phyloP scores from a whole-genome alignment of 2,888 invertebrate genomes.

The Sipha maydis region DNA sequence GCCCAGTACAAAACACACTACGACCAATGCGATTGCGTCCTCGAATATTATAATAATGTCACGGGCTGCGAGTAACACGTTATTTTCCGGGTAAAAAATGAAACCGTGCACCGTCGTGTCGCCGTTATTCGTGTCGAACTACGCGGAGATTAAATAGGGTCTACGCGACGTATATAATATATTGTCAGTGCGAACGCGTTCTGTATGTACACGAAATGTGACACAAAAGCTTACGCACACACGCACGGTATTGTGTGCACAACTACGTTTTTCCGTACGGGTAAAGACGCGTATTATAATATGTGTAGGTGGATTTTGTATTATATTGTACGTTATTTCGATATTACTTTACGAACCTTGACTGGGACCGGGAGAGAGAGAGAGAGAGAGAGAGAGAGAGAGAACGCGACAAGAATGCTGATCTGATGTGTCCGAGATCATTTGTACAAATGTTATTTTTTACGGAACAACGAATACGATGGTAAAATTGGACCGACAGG shows the following conservation, averaged over 20 bases:
- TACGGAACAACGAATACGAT: not conserved
- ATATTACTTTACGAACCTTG: too few species aligned
- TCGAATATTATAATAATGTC: too few species aligned
- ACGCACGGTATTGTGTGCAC: too few species aligned
- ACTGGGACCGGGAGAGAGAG: not conserved
- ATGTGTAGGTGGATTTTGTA: too few species aligned
- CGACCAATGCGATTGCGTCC: too few species aligned
- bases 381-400: not conserved
- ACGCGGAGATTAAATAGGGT: not conserved
- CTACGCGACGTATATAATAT: too few species aligned
- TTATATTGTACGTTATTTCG: too few species aligned
- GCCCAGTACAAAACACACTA: too few species aligned
- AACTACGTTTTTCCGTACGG: too few species aligned
- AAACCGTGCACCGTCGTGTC: not conserved
- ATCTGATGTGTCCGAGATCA: not conserved
- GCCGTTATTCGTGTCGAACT: not conserved
- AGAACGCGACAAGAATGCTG: not conserved
- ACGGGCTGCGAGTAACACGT: not conserved
- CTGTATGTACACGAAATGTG: not conserved
- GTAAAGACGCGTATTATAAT: too few species aligned
- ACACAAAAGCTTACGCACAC: too few species aligned
- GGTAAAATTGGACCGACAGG: not conserved
- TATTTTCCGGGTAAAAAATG: not conserved
- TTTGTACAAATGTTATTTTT: not conserved
- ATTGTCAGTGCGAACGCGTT: too few species aligned